Evolutionary conservation across 2,888 invertebrate genomes (phyloP), one percentile per base, ranked within the genome.

Genomic region (Trachelus stipa): DNA sequence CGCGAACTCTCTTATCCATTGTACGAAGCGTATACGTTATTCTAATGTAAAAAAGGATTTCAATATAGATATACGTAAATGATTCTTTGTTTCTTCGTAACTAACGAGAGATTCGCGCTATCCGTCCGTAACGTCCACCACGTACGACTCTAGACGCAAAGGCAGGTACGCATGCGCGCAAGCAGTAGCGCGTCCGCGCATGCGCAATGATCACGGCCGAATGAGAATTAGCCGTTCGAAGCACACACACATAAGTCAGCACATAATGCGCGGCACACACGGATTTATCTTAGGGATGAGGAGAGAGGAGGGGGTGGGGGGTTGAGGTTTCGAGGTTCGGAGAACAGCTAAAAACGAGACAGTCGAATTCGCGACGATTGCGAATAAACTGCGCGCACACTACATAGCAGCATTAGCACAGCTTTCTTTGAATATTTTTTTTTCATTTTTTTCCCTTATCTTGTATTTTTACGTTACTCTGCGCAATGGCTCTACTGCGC

Each of bases 111-210:
- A 15, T 23, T 56, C 56, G 56, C 56, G 56, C 23, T 23, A 23
- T 56, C 56, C 56, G 23, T 40, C 15, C 15, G 15, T 40, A 15
- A 15, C 15, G 40, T 15, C 15, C 15, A 15, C 4, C 15, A 2
- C 40, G 40, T 15, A 40, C 6, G 15, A 56, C 23, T 23, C 23
- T 9, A 56, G 56, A 40, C 30, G 35, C n/a, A 34, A n/a, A 74
- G 79, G 79, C 79, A 79, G 76, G 79, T 71, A 74, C 73, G 78
- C 76, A 77, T 34, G 79, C 80, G 83, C 85, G 83, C 80, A 82
- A 82, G 83, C 84, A 81, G 83, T 85, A 82, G 80, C 84, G 83
- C 84, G 82, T 83, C 77, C 77, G 77, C 81, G 79, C 79, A 81
- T 79, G 77, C 79, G 56, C 56, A 56, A 9, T 1, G 15, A 81